A percentile compares a stretch with the other conserved stretches of the same genome.
These are phyloP conservation scores for Hoplostethus mediterraneus DNA, from an alignment of 2,797 vertebrate genomes.

Conservation along the genomic window DNA sequence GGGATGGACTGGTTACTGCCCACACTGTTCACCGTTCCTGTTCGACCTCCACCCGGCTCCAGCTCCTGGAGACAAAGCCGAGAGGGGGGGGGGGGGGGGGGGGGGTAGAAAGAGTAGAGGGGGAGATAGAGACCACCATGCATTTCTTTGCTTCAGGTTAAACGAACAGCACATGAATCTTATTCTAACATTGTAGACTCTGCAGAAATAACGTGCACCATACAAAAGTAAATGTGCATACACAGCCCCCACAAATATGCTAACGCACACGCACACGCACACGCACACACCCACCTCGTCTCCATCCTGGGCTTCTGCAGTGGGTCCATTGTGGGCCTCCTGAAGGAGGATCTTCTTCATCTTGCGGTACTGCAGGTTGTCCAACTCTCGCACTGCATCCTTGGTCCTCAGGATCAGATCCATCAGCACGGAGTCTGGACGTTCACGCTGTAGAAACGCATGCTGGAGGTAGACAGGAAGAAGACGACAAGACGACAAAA, in stretches of 20 bases:
- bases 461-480: slow-evolving; percentile 83
- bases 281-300: slow-evolving; percentile 89
- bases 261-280: slow-evolving; percentile 36
- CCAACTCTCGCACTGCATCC: slow-evolving; percentile 94
- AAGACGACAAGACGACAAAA: background rate
- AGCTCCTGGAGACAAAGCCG: slow-evolving; percentile 84
- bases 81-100: slow-evolving; percentile 7
- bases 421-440: slow-evolving; percentile 96
- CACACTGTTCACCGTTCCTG: slow-evolving; percentile 97
- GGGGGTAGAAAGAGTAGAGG: background rate
- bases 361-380: slow-evolving; percentile 95
- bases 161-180: background rate
- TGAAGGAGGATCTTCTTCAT: slow-evolving; percentile 98
- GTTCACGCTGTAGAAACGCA: slow-evolving; percentile 95
- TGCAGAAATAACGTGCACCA: background rate
- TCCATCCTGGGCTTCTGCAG: slow-evolving; percentile 93
- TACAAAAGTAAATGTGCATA: background rate
- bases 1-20: slow-evolving; percentile 99
- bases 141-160: background rate
- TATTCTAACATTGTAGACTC: background rate
- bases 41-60: slow-evolving; percentile 92
- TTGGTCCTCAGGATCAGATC: slow-evolving; percentile 98
- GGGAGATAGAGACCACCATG: slow-evolving; percentile 15
- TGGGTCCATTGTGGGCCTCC: slow-evolving; percentile 96
- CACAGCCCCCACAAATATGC: background rate